A percentile compares a stretch with the other conserved stretches of the same genome.
These are phyloP conservation scores for Elgaria multicarinata DNA, from an alignment of 2,113 vertebrate genomes.

Conservation along the genomic window DNA sequence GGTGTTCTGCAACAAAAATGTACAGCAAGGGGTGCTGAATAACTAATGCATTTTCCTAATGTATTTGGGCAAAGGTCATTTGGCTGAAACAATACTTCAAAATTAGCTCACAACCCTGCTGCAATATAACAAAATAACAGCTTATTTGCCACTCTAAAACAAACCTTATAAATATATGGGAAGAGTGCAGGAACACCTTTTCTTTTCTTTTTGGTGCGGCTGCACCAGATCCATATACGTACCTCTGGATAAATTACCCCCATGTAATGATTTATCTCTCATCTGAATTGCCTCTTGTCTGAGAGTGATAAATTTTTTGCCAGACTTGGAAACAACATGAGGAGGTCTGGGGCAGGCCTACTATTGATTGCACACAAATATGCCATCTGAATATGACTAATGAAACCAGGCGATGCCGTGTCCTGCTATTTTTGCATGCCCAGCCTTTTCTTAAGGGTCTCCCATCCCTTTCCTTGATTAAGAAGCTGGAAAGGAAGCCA, in stretches of 20 bases:
- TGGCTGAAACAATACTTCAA: conserved; percentile 10
- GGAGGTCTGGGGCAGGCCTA: not conserved
- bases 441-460: not conserved
- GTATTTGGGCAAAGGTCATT: conserved; percentile 24
- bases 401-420: not conserved
- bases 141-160: not conserved
- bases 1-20: conserved; percentile 35
- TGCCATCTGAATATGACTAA: not conserved
- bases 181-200: not conserved
- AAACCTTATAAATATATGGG: not conserved
- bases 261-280: not conserved
- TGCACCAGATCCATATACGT: not conserved
- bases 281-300: not conserved
- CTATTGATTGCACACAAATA: too few species aligned
- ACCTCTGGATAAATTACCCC: not conserved
- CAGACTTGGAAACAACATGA: not conserved
- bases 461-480: not conserved
- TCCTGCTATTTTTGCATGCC: not conserved
- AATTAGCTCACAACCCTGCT: conserved; percentile 19
- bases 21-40: conserved; percentile 32
- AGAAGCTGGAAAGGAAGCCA: not conserved
- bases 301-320: not conserved
- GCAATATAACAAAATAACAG: conserved; percentile 38
- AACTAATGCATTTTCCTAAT: conserved; percentile 45
- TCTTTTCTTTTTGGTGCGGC: too few species aligned